Percentiles rank a stretch among this genome's conserved stretches.
Conservation (phyloP, 1,140 invertebrate genomes). For the Zaprionus nigranus region DNA sequence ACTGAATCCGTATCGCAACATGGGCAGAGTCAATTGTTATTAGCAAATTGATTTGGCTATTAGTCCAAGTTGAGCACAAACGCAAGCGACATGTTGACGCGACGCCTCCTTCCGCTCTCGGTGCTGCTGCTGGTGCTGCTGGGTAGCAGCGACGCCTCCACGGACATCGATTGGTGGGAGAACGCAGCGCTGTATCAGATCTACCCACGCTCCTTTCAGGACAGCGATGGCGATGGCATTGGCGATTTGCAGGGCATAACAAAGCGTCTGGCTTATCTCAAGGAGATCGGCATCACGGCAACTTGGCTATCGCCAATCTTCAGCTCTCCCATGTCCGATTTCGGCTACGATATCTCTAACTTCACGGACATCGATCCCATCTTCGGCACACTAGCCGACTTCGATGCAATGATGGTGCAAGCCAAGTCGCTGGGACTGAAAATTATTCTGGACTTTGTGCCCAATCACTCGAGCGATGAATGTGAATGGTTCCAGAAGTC, state of each 20-base stretch:
- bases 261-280: constrained; percentile 85
- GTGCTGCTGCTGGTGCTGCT: constrained; percentile 17
- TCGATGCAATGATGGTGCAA: constrained; percentile 87
- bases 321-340: constrained; percentile 88
- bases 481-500: constrained; percentile 90
- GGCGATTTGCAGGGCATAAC: constrained; percentile 89
- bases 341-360: constrained; percentile 89
- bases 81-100: constrained; percentile 63
- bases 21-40: constrained; percentile 58
- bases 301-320: constrained; percentile 91
- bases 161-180: constrained; percentile 89
- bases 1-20: constrained; percentile 53
- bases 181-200: constrained; percentile 91
- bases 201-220: constrained; percentile 92
- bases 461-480: constrained; percentile 90
- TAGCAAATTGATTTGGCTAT: constrained; percentile 62
- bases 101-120: constrained; percentile 57
- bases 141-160: neutral
- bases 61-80: constrained; percentile 52
- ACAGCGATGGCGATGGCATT: constrained; percentile 90
- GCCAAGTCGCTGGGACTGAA: constrained; percentile 85
- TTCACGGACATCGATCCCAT: constrained; percentile 89
- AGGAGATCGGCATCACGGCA: constrained; percentile 86
- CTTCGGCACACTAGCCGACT: constrained; percentile 90
- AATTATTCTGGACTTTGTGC: constrained; percentile 84